Base-by-base conservation (phyloP, 2,113 vertebrate genomes). In the Nerophis lumbriciformis region DNA sequence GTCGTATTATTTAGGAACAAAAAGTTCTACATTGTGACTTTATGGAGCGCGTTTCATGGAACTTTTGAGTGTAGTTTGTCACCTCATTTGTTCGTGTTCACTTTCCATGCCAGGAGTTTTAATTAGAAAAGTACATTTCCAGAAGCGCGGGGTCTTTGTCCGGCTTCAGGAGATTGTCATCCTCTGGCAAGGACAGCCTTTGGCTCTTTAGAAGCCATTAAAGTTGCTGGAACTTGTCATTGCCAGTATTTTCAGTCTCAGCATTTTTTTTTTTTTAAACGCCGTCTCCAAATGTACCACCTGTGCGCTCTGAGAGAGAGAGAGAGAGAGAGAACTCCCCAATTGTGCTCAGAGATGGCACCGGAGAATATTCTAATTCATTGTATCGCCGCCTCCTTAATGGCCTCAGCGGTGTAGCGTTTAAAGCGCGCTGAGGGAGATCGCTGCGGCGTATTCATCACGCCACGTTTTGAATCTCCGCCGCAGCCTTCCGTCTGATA, bases 361-460 rank as follows among this genome's bases (percentile, higher is more conserved):
- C 62, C 64, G 45, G 59, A 70, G 80, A 82, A 75, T 73, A 78
- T 84, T 87, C 73, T 79, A 85, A 85, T 86, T 84, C 81, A 83
- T 78, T 73, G 73, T 61, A 1, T 14, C 59, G 82, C 79, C 72
- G 82, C 83, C 82, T 88, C 88, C 74, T 79, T 88, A 90, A 90
- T 86, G 86, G 83, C 83, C 86, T 87, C 77, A 85, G 81, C 82
- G 81, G 56, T 78, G 82, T 80, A 82, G 76, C 67, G 66, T 82
- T 86, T 86, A 87, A 87, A 81, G 72, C 77, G 84, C 63, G 75
- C 78, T 75, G 69, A 68, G 82, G 77, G 71, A 72, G 68, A 73
- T 80, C 76, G 78, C 83, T 83, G 48, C 38, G 48, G 63, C 54
- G 78, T 77, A 78, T 85, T 75, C 76, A 83, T 86, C 83, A 78